Evolutionary conservation across 2,113 vertebrate genomes (phyloP).

Genomic region (Meriones unguiculatus): DNA sequence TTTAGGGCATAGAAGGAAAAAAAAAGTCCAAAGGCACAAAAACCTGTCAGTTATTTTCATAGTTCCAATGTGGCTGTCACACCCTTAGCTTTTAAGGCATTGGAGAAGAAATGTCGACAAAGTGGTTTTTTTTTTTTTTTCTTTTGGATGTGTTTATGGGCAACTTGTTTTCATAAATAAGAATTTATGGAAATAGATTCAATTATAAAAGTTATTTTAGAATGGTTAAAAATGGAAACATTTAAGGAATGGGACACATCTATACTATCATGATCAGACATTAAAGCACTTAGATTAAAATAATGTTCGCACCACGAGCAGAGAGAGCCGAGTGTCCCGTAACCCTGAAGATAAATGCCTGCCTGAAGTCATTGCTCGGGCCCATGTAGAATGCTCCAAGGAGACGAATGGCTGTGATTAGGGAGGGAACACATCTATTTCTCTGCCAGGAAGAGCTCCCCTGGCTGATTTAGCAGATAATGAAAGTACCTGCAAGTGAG

Average conservation of each 20-base stretch:
- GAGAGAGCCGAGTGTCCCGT: background rate
- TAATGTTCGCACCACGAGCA: background rate
- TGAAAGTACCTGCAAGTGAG: background rate
- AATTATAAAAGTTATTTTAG: constrained; percentile 32
- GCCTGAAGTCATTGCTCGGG: background rate
- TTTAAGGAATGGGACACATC: background rate
- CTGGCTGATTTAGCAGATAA: constrained; percentile 44
- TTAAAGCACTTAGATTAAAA: constrained; percentile 22
- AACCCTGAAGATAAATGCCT: constrained; percentile 20
- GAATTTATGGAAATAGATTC: background rate
- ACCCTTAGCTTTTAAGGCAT: constrained; percentile 12
- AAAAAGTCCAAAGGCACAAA: constrained; percentile 21
- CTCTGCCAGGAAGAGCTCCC: background rate
- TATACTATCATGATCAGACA: constrained; percentile 9
- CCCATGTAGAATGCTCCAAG: background rate
- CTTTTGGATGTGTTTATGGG: constrained; percentile 23
- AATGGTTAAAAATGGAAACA: background rate
- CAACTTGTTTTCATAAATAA: constrained; percentile 54
- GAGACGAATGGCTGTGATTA: background rate
- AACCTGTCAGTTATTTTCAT: constrained; percentile 58
- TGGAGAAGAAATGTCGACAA: constrained; percentile 54
- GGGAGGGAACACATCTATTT: background rate
- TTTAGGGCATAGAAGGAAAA: background rate
- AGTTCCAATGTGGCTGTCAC: constrained; percentile 40
- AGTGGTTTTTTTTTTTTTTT: background rate